A percentile compares a stretch with the other conserved stretches of the same genome.
These are phyloP conservation scores for Congeria kusceri DNA, from an alignment of 2,888 invertebrate species.

Conservation along the genomic window DNA sequence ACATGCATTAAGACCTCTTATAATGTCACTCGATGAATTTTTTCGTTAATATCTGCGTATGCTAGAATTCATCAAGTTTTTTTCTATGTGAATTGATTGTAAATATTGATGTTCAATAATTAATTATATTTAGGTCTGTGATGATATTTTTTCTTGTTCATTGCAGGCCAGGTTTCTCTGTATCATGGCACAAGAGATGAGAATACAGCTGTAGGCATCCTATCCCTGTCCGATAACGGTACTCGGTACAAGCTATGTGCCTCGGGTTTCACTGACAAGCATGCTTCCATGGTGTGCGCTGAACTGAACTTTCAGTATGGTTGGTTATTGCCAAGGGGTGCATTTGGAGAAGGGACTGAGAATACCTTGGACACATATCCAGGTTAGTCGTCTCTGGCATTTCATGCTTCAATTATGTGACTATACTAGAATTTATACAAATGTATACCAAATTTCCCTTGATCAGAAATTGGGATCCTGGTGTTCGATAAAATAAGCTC, in stretches of 20 bases:
- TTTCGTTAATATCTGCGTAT: too few relatives aligned
- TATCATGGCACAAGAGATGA: conserved; percentile 20
- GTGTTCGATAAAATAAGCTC: background rate
- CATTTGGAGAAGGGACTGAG: conserved; percentile 33
- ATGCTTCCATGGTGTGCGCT: conserved; percentile 33
- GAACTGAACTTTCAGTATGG: conserved; percentile 36
- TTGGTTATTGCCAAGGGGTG: conserved; percentile 17
- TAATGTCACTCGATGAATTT: too few relatives aligned
- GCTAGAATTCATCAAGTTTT: too few relatives aligned
- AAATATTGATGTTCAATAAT: too few relatives aligned
- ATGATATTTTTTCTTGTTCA: background rate
- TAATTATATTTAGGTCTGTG: too few relatives aligned
- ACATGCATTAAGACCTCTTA: too few relatives aligned
- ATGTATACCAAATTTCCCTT: background rate
- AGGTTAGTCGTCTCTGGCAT: too few relatives aligned
- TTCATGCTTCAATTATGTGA: too few relatives aligned
- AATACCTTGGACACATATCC: background rate
- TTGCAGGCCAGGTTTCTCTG: conserved; percentile 32
- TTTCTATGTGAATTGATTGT: too few relatives aligned
- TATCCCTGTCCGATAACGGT: background rate
- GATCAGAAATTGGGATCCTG: background rate
- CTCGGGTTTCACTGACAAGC: conserved; percentile 25
- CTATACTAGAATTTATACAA: too few relatives aligned
- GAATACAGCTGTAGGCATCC: conserved; percentile 6
- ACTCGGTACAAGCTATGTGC: conserved; percentile 21